These are phyloP conservation scores for Priocnemis perturbator DNA, from an alignment of 2,888 invertebrate genomes.

Conservation along the genomic window DNA sequence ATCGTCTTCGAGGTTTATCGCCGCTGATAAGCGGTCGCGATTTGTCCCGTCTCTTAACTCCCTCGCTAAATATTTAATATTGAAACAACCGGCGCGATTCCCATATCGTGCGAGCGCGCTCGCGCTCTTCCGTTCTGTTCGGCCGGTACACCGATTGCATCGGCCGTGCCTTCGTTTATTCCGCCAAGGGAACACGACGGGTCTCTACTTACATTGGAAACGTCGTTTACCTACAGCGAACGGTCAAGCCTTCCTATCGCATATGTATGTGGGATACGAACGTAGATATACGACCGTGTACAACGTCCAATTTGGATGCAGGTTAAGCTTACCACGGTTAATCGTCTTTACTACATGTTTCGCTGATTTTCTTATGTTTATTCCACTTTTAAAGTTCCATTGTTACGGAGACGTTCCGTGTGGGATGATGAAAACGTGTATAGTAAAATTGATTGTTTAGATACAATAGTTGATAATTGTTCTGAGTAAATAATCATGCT, in stretches of 20 bases:
- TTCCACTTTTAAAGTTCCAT: no score
- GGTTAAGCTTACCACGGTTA: no score
- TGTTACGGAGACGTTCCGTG: no score
- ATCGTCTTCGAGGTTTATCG: conserved; percentile 33
- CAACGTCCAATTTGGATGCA: no score
- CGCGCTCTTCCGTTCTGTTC: background rate
- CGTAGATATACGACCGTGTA: no score
- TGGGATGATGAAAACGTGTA: no score
- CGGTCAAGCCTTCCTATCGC: background rate
- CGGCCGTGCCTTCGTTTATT: conserved; percentile 51
- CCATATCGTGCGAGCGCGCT: conserved; percentile 8
- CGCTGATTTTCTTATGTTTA: no score
- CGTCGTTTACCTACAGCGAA: conserved; percentile 20
- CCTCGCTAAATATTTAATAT: conserved; percentile 60
- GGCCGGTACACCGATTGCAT: conserved; percentile 39
- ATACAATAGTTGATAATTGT: no score
- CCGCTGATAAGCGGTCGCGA: conserved; percentile 44
- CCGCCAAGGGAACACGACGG: conserved; percentile 46
- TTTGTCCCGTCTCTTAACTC: conserved; percentile 33
- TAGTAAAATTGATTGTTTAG: no score
- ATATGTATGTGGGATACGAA: no score
- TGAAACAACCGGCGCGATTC: conserved; percentile 31
- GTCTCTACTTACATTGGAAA: conserved; percentile 55
- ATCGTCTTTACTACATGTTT: no score
- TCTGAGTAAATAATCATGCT: no score